Evolutionary conservation across 2,888 invertebrate species (phyloP).

Genomic region (Nephrocerus scutellatus): DNA sequence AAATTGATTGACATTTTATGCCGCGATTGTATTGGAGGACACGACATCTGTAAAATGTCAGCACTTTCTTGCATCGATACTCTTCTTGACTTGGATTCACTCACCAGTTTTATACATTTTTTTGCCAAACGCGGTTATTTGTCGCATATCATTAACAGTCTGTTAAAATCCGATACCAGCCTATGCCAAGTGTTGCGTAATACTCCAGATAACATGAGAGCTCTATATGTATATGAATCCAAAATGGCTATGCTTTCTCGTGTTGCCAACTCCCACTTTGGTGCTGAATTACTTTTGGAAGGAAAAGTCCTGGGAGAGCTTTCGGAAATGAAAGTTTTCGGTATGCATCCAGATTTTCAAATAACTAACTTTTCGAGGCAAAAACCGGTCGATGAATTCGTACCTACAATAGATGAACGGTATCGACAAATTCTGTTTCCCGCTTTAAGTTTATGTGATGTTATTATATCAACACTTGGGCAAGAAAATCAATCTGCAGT

Average conservation of each 20-base stretch:
- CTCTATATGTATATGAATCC: constrained; percentile 79
- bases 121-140: constrained; percentile 62
- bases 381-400: constrained; percentile 43
- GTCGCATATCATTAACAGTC: constrained; percentile 73
- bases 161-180: constrained; percentile 67
- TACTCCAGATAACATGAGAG: constrained; percentile 61
- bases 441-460: constrained; percentile 71
- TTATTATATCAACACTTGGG: constrained; percentile 74
- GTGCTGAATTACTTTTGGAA: constrained; percentile 59
- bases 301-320: constrained; percentile 56
- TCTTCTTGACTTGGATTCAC: constrained; percentile 66
- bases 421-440: constrained; percentile 80
- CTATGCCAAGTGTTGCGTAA: constrained; percentile 58
- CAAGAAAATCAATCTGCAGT: constrained; percentile 76
- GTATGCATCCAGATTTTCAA: constrained; percentile 64
- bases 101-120: constrained; percentile 59
- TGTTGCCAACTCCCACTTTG: constrained; percentile 60
- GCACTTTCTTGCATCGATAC: constrained; percentile 76
- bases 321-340: constrained; percentile 63
- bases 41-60: constrained; percentile 84
- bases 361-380: constrained; percentile 31
- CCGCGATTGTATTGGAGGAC: constrained; percentile 80
- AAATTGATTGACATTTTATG: constrained; percentile 74
- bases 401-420: constrained; percentile 60
- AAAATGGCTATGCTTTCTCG: constrained; percentile 73